Percentiles rank a stretch among this genome's conserved stretches.
phyloP scores from a whole-genome alignment of 2,888 invertebrate species.

The Dynastes grantii region DNA sequence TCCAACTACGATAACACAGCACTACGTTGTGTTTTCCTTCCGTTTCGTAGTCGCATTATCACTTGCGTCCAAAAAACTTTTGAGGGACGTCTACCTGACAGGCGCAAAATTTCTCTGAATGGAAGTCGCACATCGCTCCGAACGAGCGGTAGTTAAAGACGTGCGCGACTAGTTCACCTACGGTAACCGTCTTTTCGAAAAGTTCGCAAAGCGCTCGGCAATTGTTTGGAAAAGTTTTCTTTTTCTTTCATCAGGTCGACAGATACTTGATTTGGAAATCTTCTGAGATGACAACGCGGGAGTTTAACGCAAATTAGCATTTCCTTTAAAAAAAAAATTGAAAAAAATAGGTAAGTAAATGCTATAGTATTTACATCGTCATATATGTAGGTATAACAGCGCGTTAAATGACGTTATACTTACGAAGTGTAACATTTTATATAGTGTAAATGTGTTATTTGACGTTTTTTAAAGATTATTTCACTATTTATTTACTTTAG shows the following conservation, averaged over 20 bases:
- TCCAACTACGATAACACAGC: too few relatives aligned
- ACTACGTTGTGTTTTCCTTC: too few relatives aligned
- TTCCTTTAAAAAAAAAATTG: neutral
- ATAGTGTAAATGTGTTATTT: neutral
- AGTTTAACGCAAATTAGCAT: neutral
- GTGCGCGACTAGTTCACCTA: constrained; percentile 39
- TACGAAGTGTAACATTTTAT: constrained; percentile 12
- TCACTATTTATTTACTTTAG: constrained; percentile 8
- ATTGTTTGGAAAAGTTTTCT: neutral
- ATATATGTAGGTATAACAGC: neutral
- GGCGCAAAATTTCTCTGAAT: constrained; percentile 45
- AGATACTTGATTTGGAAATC: neutral
- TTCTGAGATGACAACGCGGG: neutral
- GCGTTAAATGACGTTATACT: neutral
- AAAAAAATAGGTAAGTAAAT: neutral
- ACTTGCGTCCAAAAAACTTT: neutral
- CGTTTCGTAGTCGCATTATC: neutral
- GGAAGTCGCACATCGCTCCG: constrained; percentile 17
- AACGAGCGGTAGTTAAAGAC: constrained; percentile 26
- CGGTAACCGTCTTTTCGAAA: constrained; percentile 32
- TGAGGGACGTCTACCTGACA: constrained; percentile 44
- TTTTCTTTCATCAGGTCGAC: neutral
- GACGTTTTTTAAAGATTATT: constrained; percentile 1
- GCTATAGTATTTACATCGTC: neutral
- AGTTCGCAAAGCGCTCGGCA: constrained; percentile 1